phyloP scores from a whole-genome alignment of 2,888 invertebrate genomes.

The Himalopsyche japonica region DNA sequence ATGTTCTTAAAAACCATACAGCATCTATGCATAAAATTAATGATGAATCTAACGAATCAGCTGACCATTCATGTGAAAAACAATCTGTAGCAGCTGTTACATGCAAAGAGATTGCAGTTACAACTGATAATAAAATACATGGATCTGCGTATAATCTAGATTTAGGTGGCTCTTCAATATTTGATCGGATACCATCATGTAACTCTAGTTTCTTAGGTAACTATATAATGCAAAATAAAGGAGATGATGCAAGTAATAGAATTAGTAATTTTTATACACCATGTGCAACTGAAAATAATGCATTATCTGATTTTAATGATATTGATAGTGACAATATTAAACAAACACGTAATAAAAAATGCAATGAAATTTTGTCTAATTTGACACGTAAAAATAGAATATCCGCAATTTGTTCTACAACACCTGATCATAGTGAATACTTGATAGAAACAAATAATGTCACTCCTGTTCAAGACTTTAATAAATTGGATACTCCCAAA shows the following conservation, averaged over 20 bases:
- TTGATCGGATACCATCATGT: constrained; percentile 33
- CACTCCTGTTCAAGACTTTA: constrained; percentile 64
- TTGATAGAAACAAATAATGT: constrained; percentile 60
- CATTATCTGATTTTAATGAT: background rate
- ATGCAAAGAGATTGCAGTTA: background rate
- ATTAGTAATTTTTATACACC: background rate
- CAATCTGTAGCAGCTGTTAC: background rate
- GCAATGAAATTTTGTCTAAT: too few relatives aligned
- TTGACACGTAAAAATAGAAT: background rate
- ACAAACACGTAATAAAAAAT: too few relatives aligned
- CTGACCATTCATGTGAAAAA: background rate
- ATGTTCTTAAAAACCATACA: background rate
- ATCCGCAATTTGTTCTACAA: constrained; percentile 40
- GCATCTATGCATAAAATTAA: background rate
- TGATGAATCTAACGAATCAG: too few relatives aligned
- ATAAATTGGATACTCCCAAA: constrained; percentile 61
- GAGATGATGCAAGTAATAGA: background rate
- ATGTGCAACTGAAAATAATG: background rate
- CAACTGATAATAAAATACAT: background rate
- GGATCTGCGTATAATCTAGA: constrained; percentile 24
- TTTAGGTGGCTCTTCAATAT: constrained; percentile 35
- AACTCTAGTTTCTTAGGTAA: background rate
- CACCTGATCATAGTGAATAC: constrained; percentile 53
- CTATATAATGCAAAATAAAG: background rate
- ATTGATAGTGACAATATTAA: too few relatives aligned